phyloP scores from a whole-genome alignment of 2,113 vertebrate species.

The Callipepla californica region DNA sequence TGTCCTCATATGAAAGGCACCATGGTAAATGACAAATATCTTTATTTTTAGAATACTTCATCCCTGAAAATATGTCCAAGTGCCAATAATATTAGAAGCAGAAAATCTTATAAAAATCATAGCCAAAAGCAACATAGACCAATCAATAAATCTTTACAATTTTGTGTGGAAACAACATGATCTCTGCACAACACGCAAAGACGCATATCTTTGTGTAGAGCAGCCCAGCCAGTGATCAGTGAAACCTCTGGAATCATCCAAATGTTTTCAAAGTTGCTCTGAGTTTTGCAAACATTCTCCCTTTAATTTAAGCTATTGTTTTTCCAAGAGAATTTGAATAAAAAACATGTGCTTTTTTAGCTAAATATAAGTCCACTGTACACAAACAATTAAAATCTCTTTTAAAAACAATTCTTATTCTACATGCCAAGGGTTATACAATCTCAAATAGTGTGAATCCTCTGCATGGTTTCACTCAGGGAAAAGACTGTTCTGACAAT shows the following conservation, averaged over 20 bases:
- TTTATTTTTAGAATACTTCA: slow-evolving; percentile 45
- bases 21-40: slow-evolving; percentile 13
- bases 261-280: background rate
- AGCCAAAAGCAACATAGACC: slow-evolving; percentile 14
- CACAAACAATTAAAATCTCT: slow-evolving; percentile 49
- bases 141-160: slow-evolving; percentile 37
- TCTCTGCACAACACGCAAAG: background rate
- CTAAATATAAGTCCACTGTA: slow-evolving; percentile 66
- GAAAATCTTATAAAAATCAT: background rate
- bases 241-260: background rate
- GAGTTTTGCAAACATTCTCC: slow-evolving; percentile 43
- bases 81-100: slow-evolving; percentile 50
- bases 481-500: background rate
- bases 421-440: background rate
- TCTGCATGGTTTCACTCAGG: background rate
- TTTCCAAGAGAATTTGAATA: slow-evolving; percentile 38
- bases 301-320: slow-evolving; percentile 45
- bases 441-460: background rate
- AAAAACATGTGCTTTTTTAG: slow-evolving; percentile 24
- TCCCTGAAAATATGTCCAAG: background rate
- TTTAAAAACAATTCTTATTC: slow-evolving; percentile 25
- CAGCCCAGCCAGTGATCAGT: background rate
- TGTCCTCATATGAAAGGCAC: background rate
- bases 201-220: background rate
- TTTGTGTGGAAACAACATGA: slow-evolving; percentile 6